Conservation (phyloP, 2,888 invertebrate species). For the Brachyopa scutellaris region DNA sequence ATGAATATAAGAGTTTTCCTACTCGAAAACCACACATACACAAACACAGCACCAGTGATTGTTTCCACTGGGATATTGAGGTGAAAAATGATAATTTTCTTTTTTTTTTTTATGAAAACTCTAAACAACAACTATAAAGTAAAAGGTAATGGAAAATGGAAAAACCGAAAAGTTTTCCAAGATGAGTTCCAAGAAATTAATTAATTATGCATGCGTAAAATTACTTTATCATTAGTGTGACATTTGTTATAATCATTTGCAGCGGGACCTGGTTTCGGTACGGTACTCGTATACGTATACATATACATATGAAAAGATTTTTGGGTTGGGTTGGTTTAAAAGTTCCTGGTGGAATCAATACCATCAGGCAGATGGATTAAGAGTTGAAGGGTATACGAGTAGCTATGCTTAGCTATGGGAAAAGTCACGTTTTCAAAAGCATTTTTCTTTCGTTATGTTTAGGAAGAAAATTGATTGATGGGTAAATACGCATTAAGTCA, state of each 20-base stretch:
- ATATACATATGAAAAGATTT: background rate
- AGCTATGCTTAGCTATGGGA: background rate
- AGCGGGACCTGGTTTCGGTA: no score
- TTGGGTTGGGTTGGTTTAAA: background rate
- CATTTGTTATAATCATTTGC: conserved; percentile 46
- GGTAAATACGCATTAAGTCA: background rate
- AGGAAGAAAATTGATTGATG: conserved; percentile 35
- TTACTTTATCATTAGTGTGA: conserved; percentile 52
- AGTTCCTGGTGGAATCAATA: conserved; percentile 27
- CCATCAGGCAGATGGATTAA: conserved; percentile 15
- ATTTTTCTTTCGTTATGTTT: background rate
- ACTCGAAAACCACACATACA: background rate
- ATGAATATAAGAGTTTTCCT: no score
- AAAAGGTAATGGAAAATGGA: background rate
- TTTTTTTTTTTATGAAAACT: background rate
- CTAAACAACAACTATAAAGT: conserved; percentile 17
- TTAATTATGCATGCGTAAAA: conserved; percentile 56
- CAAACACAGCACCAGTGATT: background rate
- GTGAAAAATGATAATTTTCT: conserved; percentile 1
- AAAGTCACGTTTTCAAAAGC: conserved; percentile 25
- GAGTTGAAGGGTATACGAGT: background rate
- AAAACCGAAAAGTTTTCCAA: conserved; percentile 8
- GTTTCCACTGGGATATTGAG: conserved; percentile 1
- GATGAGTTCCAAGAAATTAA: conserved; percentile 39
- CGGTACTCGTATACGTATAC: background rate